These are phyloP conservation scores for Hylia prasina DNA, from an alignment of 2,113 vertebrate species.

Conservation along the genomic window DNA sequence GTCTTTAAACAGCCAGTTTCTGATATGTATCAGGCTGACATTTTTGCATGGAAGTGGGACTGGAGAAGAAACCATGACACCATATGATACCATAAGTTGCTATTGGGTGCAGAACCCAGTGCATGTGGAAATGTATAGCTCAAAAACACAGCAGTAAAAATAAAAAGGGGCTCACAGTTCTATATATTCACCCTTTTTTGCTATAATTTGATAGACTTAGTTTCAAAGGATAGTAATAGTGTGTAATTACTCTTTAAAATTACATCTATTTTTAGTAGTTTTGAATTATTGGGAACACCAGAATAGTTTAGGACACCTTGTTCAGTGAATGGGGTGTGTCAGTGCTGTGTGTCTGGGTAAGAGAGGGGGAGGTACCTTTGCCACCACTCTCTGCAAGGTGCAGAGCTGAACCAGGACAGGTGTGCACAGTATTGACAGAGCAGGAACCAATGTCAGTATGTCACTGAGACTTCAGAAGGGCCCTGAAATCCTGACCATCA, in stretches of 20 bases:
- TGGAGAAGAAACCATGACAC: neutral
- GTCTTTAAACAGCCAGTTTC: neutral
- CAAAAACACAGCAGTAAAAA: neutral
- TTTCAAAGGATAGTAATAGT: conserved; percentile 1
- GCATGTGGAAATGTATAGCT: neutral
- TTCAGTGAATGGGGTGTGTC: neutral
- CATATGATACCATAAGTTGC: neutral
- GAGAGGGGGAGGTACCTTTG: neutral
- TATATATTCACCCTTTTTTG: neutral
- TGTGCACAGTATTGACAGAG: neutral
- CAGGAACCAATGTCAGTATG: neutral
- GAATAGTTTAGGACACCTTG: neutral
- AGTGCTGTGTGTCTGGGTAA: neutral
- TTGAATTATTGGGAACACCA: conserved; percentile 29
- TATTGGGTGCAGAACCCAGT: neutral
- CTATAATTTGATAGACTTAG: neutral
- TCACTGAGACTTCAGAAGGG: neutral
- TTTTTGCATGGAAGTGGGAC: neutral
- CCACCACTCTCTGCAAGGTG: neutral
- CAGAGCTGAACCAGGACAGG: neutral
- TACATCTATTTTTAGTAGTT: conserved; percentile 1
- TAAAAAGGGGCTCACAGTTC: neutral
- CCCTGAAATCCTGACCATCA: neutral
- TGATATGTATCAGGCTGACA: neutral
- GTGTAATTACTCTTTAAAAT: conserved; percentile 23